Evolutionary conservation across 2,113 vertebrate genomes (phyloP).

Genomic region (Hippocampus abdominalis): DNA sequence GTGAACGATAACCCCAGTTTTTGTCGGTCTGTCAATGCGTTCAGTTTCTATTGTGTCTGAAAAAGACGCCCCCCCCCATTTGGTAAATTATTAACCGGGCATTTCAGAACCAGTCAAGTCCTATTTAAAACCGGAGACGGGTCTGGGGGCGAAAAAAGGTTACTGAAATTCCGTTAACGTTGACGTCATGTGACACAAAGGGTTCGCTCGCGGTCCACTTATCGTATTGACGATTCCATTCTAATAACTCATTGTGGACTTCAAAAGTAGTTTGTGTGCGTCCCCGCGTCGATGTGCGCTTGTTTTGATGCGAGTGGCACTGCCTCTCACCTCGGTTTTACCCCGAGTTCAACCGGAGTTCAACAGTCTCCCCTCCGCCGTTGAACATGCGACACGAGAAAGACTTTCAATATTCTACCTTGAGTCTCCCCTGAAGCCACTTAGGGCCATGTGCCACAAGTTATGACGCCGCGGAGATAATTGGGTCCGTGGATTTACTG

Average conservation of each 20-base stretch:
- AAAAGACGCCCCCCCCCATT: slow-evolving; percentile 1
- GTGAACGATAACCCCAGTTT: not conserved
- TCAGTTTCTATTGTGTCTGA: not conserved
- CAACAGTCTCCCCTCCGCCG: slow-evolving; percentile 53
- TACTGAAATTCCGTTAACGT: slow-evolving; percentile 37
- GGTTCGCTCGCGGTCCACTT: not conserved
- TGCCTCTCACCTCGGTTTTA: slow-evolving; percentile 66
- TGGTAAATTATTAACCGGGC: slow-evolving; percentile 42
- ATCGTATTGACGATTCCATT: not conserved
- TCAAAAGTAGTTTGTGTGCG: slow-evolving; percentile 6
- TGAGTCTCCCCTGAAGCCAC: slow-evolving; percentile 64
- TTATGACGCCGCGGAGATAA: slow-evolving; percentile 42
- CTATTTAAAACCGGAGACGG: slow-evolving; percentile 23
- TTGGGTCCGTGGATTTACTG: slow-evolving; percentile 15
- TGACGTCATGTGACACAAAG: slow-evolving; percentile 1
- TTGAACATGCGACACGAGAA: slow-evolving; percentile 44
- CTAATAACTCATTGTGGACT: not conserved
- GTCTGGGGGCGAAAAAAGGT: slow-evolving; percentile 31
- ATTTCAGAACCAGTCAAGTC: slow-evolving; percentile 50
- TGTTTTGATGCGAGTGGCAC: slow-evolving; percentile 30
- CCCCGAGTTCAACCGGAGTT: slow-evolving; percentile 73
- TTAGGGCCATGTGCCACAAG: slow-evolving; percentile 42
- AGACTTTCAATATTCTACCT: slow-evolving; percentile 34
- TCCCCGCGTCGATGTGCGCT: slow-evolving; percentile 1
- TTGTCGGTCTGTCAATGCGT: not conserved